Conservation (phyloP, 1,140 invertebrate genomes). For the Solenopsis invicta region DNA sequence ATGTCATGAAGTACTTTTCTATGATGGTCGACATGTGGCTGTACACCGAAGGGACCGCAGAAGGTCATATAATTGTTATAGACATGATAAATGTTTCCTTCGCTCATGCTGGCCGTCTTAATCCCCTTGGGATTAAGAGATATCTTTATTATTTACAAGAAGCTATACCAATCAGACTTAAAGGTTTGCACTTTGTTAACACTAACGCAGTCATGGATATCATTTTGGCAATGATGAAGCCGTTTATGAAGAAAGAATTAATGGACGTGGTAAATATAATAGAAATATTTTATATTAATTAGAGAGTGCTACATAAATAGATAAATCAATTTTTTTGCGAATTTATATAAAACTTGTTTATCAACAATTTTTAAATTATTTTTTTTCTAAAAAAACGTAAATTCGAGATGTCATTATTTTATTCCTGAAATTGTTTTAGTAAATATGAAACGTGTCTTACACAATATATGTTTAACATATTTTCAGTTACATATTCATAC, state of each 20-base stretch:
- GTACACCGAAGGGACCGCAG: conserved; percentile 86
- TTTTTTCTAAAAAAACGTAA: neutral
- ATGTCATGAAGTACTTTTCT: conserved; percentile 85
- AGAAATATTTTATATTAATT: neutral
- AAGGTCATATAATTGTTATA: conserved; percentile 88
- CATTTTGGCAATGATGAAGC: conserved; percentile 89
- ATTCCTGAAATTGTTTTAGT: neutral
- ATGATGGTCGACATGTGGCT: conserved; percentile 89
- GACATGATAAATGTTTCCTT: conserved; percentile 88
- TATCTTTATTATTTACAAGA: conserved; percentile 90
- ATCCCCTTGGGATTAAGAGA: conserved; percentile 89
- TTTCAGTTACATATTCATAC: conserved; percentile 86
- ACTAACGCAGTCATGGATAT: conserved; percentile 90
- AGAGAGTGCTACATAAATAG: neutral
- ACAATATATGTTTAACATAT: neutral
- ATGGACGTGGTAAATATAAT: conserved; percentile 86
- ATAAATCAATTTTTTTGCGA: neutral
- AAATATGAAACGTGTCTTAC: neutral
- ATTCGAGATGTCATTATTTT: neutral
- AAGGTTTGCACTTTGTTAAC: conserved; percentile 90
- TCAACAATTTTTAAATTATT: neutral
- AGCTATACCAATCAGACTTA: conserved; percentile 89
- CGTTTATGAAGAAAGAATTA: conserved; percentile 91
- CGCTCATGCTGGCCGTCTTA: conserved; percentile 88
- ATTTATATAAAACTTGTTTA: conserved; percentile 4